Conservation (phyloP, 2,888 invertebrate species). For the Leptodirus hochenwartii region DNA sequence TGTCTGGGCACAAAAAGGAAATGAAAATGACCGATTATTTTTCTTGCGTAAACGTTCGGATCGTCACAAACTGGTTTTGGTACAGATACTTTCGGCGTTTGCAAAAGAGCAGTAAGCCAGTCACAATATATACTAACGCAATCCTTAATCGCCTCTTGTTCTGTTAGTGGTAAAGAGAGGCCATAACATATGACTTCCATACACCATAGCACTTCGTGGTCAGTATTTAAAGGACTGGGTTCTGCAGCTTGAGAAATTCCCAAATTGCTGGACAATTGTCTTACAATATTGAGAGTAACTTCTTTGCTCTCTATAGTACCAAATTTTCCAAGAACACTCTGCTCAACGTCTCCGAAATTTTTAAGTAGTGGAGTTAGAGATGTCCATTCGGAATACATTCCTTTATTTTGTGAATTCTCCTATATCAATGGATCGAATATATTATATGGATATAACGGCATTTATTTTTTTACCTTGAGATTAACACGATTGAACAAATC, state of each 20-base stretch:
- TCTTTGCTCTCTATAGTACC: constrained; percentile 53
- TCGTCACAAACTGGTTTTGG: constrained; percentile 78
- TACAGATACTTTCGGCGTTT: constrained; percentile 69
- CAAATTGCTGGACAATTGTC: constrained; percentile 51
- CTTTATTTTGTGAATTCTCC: constrained; percentile 44
- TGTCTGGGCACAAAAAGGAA: constrained; percentile 86
- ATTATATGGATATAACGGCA: constrained; percentile 7
- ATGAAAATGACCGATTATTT: constrained; percentile 82
- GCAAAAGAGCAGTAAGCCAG: constrained; percentile 80
- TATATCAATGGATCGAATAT: constrained; percentile 15
- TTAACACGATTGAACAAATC: constrained; percentile 67
- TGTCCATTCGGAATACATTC: constrained; percentile 76
- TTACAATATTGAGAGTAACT: constrained; percentile 64
- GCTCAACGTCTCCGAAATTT: constrained; percentile 41
- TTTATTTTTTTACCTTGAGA: constrained; percentile 57
- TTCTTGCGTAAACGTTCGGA: constrained; percentile 76
- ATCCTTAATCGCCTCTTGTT: constrained; percentile 88
- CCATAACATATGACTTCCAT: constrained; percentile 83
- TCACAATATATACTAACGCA: constrained; percentile 95
- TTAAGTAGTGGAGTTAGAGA: constrained; percentile 47
- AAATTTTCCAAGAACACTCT: constrained; percentile 65
- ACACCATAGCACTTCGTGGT: constrained; percentile 79
- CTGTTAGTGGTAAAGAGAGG: constrained; percentile 70
- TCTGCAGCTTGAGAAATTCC: constrained; percentile 64
- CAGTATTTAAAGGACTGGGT: constrained; percentile 65